These are phyloP conservation scores for Eulemur coronatus DNA, from an alignment of 2,797 vertebrate species.

Conservation along the genomic window DNA sequence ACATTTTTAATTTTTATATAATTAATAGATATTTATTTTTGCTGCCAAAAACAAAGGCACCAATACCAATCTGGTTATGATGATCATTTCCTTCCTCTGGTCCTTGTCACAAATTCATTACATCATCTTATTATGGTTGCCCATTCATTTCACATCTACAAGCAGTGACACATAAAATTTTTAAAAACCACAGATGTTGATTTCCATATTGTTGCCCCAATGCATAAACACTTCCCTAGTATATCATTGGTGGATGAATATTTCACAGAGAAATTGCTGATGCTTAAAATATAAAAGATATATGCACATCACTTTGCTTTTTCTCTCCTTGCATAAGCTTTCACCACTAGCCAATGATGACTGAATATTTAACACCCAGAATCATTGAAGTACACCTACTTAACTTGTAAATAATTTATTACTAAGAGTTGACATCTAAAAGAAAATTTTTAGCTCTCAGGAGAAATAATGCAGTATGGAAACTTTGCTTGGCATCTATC, in stretches of 20 bases:
- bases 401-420: slow-evolving; percentile 59
- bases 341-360: slow-evolving; percentile 4
- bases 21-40: slow-evolving; percentile 61
- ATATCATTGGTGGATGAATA: slow-evolving; percentile 38
- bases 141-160: slow-evolving; percentile 51
- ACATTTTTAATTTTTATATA: slow-evolving; percentile 47
- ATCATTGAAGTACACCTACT: slow-evolving; percentile 6
- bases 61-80: slow-evolving; percentile 13
- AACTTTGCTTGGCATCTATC: neutral
- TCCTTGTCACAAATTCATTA: slow-evolving; percentile 38
- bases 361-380: slow-evolving; percentile 49
- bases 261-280: slow-evolving; percentile 37
- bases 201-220: slow-evolving; percentile 40
- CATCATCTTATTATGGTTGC: neutral
- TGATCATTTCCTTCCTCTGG: slow-evolving; percentile 33
- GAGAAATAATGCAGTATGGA: slow-evolving; percentile 25
- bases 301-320: slow-evolving; percentile 2
- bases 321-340: neutral
- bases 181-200: slow-evolving; percentile 42
- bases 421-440: slow-evolving; percentile 25
- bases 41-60: slow-evolving; percentile 34
- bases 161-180: neutral
- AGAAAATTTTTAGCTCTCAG: neutral
- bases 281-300: slow-evolving; percentile 63
- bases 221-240: slow-evolving; percentile 26